Conservation (phyloP, 2,888 invertebrate genomes). For the Nomada goodeniana region DNA sequence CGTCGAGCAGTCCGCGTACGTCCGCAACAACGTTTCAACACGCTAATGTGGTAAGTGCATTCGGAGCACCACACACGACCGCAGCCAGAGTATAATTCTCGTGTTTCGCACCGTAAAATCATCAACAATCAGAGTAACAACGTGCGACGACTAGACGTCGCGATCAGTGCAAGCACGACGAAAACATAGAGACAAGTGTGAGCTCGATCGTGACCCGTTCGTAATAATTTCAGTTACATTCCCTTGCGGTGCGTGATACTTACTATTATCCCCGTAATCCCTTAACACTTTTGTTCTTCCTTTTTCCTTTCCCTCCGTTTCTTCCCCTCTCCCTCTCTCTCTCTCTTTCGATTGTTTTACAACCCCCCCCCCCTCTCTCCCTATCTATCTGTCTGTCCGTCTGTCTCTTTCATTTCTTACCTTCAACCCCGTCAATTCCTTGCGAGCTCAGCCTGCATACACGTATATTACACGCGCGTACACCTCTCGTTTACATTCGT, state of each 20-base stretch:
- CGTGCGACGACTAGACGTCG: conserved; percentile 42
- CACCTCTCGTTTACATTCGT: neutral
- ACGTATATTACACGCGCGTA: neutral
- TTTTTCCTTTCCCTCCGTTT: conserved; percentile 40
- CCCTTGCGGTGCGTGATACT: conserved; percentile 53
- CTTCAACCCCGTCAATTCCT: neutral
- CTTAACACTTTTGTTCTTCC: conserved; percentile 13
- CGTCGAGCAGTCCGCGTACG: conserved; percentile 81
- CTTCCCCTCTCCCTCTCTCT: conserved; percentile 19
- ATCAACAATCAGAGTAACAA: conserved; percentile 29
- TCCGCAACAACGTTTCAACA: conserved; percentile 76
- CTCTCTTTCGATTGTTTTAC: conserved; percentile 21
- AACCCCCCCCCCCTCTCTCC: conserved; percentile 7
- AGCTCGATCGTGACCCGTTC: conserved; percentile 47
- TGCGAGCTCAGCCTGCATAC: conserved; percentile 16
- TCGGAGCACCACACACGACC: conserved; percentile 56
- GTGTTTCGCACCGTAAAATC: conserved; percentile 38
- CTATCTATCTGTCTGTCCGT: neutral
- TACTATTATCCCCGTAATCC: conserved; percentile 9
- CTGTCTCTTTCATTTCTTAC: conserved; percentile 10
- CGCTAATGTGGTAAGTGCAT: conserved; percentile 58
- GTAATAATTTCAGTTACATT: conserved; percentile 49
- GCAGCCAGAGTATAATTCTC: conserved; percentile 46
- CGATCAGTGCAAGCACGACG: conserved; percentile 43
- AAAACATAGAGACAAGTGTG: conserved; percentile 30